Evolutionary conservation across 2,888 invertebrate genomes (phyloP), one percentile per base, ranked within the genome.

Genomic region (Pandemis corylana): DNA sequence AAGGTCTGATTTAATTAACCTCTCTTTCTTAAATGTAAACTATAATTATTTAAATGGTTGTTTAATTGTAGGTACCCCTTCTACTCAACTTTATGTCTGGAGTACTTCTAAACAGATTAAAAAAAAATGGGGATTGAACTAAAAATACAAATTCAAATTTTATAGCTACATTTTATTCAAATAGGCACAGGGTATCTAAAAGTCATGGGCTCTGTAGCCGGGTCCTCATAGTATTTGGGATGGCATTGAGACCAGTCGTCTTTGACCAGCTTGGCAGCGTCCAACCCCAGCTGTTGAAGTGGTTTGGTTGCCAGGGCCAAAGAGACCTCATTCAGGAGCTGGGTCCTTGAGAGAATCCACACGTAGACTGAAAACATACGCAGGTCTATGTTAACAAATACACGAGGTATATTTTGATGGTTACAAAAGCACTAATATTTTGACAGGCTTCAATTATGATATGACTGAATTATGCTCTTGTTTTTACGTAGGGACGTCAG

Each of bases 281-380:
- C 81, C 0, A 91, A 80, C 5, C 87, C 88, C 2, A 90, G 84
- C 59, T 83, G 80, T 28, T 80, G 78, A 10, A 90, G 78, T 0
- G 92, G 85, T 72, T 85, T 88, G 6, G 85, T 68, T 0, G 93
- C 92, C 53, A 92, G 65, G 7, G 87, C 87, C 68, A 88, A 89
- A 0, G 90, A 92, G 0, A 92, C 92, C 0, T 87, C 89, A 44
- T 91, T 92, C 59, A 93, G 79, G 7, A 81, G 82, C 9, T 82
- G 84, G 13, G 84, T 83, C 76, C 91, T 87, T 74, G 93, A 93
- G 2, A 93, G 79, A 7, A 93, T 83, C 93, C 93, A 93, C 6
- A 92, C 86, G 80, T 92, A 91, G 42, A 91, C 93, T 93, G 87
- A 2, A 88, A 88, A 9, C 2, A 53, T 15, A 6, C 13, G 13